Percentiles rank a stretch among this genome's conserved stretches.
Conservation (phyloP, 1,140 invertebrate species). For the Drosophila pandora region DNA sequence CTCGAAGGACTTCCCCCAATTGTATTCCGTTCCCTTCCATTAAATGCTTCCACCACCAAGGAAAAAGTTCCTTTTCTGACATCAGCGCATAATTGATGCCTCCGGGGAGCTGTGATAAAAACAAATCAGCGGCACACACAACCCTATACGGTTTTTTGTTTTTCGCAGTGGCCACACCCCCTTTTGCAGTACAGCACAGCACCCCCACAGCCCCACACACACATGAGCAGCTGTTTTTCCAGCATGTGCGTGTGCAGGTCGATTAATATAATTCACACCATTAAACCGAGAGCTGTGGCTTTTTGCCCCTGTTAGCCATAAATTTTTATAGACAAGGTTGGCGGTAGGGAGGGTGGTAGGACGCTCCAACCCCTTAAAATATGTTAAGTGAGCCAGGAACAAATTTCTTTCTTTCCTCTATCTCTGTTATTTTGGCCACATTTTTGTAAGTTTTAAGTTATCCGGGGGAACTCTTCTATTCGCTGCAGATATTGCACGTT, state of each 20-base stretch:
- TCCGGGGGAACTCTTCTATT: constrained; percentile 12
- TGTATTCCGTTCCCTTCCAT: constrained; percentile 27
- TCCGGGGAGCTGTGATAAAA: constrained; percentile 80
- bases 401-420: constrained; percentile 57
- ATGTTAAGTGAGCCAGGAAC: constrained; percentile 64
- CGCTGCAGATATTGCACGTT: too few relatives aligned
- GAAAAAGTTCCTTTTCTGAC: constrained; percentile 40
- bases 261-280: constrained; percentile 81
- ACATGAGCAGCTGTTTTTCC: constrained; percentile 22
- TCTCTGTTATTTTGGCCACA: constrained; percentile 36
- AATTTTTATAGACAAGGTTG: constrained; percentile 74
- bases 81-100: constrained; percentile 75
- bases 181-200: constrained; percentile 1
- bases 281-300: constrained; percentile 77
- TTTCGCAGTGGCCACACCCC: constrained; percentile 3
- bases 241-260: constrained; percentile 40
- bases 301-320: constrained; percentile 64
- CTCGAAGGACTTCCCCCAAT: constrained; percentile 3
- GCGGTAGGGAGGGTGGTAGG: too few relatives aligned
- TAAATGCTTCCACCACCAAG: constrained; percentile 42
- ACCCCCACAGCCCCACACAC: constrained; percentile 1
- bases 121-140: constrained; percentile 72
- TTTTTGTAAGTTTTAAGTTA: constrained; percentile 50
- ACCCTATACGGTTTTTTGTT: constrained; percentile 30
- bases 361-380: constrained; percentile 25